Evolutionary conservation across 2,888 invertebrate species (phyloP), one percentile per base, ranked within the genome.

Genomic region (Sinotaia quadrata): DNA sequence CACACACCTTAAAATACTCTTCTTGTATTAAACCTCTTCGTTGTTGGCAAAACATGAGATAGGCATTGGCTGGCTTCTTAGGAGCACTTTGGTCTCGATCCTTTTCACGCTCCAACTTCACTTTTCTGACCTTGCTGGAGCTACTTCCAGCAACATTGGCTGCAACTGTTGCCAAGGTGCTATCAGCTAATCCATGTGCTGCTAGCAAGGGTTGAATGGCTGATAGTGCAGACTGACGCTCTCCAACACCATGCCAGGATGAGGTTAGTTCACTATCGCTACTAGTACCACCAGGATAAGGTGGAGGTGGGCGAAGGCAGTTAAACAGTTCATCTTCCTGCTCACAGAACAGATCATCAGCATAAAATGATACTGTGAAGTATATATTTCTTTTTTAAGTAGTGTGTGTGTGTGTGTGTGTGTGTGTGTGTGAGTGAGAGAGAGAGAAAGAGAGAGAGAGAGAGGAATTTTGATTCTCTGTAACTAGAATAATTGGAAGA

Each of bases 31-130:
- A 62, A 5, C 78, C 71, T 51, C 80, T 77, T 49, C 83, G 80
- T 47, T 84, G 81, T 52, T 84, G 81, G 75, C 83, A 83, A 68
- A 84, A 85, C 79, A 84, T 79, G 21, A 83, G 70, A 68, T 84
- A 86, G 33, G 84, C 84, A 78, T 84, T 85, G 15, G 80, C 80
- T 7, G 83, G 84, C 62, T 81, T 82, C 72, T 81, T 81, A 1
- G 82, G 81, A n/a, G 81, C 78, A 51, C 80, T 79, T 7, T 72
- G 72, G 58, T 77, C 77, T 65, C 77, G 76, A 8, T 76, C 80
- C 68, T 74, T 80, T 33, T 82, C 80, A 47, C 24, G 41, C 58
- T 58, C 67, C 52, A 37, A n/a, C 34, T 71, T 71, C 5, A 71
- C 37, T 57, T 68, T 68, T 54, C 61, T 69, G 37, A 54, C 44